Evolutionary conservation across 2,113 vertebrate species (phyloP).

Genomic region (Pipa parva): DNA sequence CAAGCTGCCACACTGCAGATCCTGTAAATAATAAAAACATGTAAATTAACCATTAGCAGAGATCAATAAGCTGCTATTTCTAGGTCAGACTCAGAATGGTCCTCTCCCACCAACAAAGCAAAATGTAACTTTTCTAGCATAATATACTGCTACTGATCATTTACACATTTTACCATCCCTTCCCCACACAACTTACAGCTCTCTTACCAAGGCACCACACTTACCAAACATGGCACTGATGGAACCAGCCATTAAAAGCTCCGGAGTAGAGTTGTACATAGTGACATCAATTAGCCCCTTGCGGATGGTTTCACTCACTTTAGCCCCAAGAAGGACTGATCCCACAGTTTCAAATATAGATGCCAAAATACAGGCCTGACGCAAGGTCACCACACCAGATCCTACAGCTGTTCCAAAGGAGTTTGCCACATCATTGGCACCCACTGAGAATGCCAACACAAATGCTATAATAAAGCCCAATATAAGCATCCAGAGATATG

Average conservation of each 20-base stretch:
- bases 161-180: too few species aligned
- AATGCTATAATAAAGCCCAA: slow-evolving; percentile 94
- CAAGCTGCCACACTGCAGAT: slow-evolving; percentile 91
- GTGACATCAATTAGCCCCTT: slow-evolving; percentile 83
- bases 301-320: slow-evolving; percentile 94
- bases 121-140: too few species aligned
- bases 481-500: slow-evolving; percentile 79
- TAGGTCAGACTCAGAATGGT: too few species aligned
- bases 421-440: slow-evolving; percentile 96
- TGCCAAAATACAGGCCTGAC: slow-evolving; percentile 86
- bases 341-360: slow-evolving; percentile 90
- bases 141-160: too few species aligned
- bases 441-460: slow-evolving; percentile 90
- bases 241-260: slow-evolving; percentile 78
- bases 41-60: too few species aligned
- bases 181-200: too few species aligned
- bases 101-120: too few species aligned
- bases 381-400: slow-evolving; percentile 88
- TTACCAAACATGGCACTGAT: slow-evolving; percentile 92
- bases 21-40: slow-evolving; percentile 64
- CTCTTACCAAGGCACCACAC: slow-evolving; percentile 42
- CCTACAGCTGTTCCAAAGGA: slow-evolving; percentile 95
- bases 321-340: slow-evolving; percentile 88
- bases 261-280: slow-evolving; percentile 70
- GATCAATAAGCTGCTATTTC: too few species aligned